A percentile compares a stretch with the other conserved stretches of the same genome.
These are phyloP conservation scores for Musca domestica DNA, from an alignment of 1,140 invertebrate species.

Conservation along the genomic window DNA sequence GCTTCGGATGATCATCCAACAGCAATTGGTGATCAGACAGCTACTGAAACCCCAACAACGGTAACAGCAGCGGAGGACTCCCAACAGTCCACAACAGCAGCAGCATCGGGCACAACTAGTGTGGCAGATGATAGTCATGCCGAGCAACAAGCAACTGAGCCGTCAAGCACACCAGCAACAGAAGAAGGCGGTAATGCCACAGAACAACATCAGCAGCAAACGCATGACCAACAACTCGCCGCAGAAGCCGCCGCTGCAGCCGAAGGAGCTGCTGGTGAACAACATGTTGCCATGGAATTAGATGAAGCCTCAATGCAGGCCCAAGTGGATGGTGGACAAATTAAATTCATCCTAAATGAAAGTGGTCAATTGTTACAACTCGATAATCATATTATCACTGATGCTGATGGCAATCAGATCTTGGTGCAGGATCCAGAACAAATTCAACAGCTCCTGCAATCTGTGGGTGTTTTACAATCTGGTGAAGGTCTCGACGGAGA, in stretches of 20 bases:
- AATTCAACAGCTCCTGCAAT: constrained; percentile 52
- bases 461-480: constrained; percentile 50
- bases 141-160: constrained; percentile 24
- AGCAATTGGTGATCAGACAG: neutral
- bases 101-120: neutral
- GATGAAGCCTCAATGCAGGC: constrained; percentile 51
- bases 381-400: constrained; percentile 52
- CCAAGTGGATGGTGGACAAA: constrained; percentile 49
- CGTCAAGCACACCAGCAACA: constrained; percentile 24
- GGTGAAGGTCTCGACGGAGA: constrained; percentile 51
- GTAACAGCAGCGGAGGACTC: neutral
- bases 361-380: constrained; percentile 51
- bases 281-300: constrained; percentile 52
- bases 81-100: neutral
- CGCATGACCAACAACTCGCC: constrained; percentile 27
- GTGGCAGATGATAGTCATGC: neutral
- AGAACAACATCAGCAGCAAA: neutral
- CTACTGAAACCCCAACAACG: neutral
- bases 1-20: constrained; percentile 1
- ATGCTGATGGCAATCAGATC: constrained; percentile 53
- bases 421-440: constrained; percentile 53
- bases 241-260: constrained; percentile 26
- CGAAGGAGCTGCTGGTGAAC: constrained; percentile 28
- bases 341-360: constrained; percentile 54
- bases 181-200: neutral